A percentile compares a stretch with the other conserved stretches of the same genome.
phyloP scores from a whole-genome alignment of 2,113 vertebrate species.

The Petaurus breviceps region DNA sequence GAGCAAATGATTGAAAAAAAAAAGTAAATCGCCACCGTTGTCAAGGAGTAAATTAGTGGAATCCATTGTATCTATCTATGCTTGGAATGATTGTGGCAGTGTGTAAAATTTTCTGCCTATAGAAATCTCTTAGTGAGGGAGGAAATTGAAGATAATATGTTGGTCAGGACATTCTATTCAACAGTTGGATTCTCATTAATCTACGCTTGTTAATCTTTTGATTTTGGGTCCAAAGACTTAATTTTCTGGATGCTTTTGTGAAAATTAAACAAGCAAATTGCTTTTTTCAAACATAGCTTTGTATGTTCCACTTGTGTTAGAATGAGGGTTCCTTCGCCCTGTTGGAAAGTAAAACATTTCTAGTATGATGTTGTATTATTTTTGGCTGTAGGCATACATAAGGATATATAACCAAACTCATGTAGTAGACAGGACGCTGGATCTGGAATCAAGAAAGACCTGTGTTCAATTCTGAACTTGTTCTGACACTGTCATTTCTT shows the following conservation, averaged over 20 bases:
- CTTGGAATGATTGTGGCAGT: conserved; percentile 1
- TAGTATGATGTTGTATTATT: not conserved
- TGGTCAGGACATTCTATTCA: conserved; percentile 64
- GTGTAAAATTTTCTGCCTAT: conserved; percentile 5
- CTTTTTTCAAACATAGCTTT: not conserved
- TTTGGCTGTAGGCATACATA: conserved; percentile 3
- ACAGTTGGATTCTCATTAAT: conserved; percentile 42
- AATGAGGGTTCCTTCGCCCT: conserved; percentile 11
- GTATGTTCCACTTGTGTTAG: conserved; percentile 5
- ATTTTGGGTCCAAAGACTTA: conserved; percentile 54
- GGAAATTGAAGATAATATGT: conserved; percentile 57
- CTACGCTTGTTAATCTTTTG: conserved; percentile 73
- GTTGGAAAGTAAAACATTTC: not conserved
- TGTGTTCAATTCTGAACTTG: conserved; percentile 51
- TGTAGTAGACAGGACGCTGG: not conserved
- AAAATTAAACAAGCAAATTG: conserved; percentile 55
- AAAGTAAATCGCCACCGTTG: not conserved
- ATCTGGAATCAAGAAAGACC: conserved; percentile 38
- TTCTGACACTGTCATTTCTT: conserved; percentile 50
- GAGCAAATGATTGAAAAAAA: conserved; percentile 18
- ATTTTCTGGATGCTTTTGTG: conserved; percentile 27
- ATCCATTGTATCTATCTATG: conserved; percentile 25
- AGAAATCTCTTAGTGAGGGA: conserved; percentile 30
- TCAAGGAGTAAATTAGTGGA: conserved; percentile 27
- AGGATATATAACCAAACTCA: not conserved